Conservation (phyloP, 2,888 invertebrate genomes). For the Drosophila meridiana region DNA sequence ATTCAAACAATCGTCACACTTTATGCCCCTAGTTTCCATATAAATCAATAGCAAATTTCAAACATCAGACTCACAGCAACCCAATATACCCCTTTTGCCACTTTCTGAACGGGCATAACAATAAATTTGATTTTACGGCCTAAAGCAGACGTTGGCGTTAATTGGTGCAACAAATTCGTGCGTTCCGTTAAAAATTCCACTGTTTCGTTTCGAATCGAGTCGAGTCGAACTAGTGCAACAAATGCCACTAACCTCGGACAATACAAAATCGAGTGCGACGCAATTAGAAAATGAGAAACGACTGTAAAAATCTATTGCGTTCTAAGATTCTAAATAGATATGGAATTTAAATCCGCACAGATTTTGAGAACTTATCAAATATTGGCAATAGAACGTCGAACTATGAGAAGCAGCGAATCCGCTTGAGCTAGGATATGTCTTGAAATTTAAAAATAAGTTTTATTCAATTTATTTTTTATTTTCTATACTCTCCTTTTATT, state of each 20-base stretch:
- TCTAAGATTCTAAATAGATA: not conserved
- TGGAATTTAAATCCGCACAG: not conserved
- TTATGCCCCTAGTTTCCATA: not conserved
- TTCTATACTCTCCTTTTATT: too few relatives aligned
- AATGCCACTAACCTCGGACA: conserved; percentile 70
- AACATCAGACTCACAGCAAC: not conserved
- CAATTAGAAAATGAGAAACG: conserved; percentile 36
- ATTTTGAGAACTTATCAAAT: not conserved
- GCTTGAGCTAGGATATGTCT: too few relatives aligned
- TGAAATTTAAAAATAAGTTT: too few relatives aligned
- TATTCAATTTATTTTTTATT: too few relatives aligned
- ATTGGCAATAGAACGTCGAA: not conserved
- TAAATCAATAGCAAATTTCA: not conserved
- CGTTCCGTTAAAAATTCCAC: conserved; percentile 37
- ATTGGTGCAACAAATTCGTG: conserved; percentile 48
- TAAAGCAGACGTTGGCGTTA: conserved; percentile 52
- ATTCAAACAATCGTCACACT: not conserved
- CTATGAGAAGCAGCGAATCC: too few relatives aligned
- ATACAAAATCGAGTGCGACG: conserved; percentile 48
- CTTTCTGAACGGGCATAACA: not conserved
- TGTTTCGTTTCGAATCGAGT: conserved; percentile 5
- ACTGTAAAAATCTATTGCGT: conserved; percentile 31
- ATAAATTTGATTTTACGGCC: conserved; percentile 34
- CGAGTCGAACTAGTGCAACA: conserved; percentile 26
- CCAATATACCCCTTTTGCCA: not conserved